Evolutionary conservation across 2,797 vertebrate genomes (phyloP), one percentile per base, ranked within the genome.

Genomic region (Craterocephalus amniculus): DNA sequence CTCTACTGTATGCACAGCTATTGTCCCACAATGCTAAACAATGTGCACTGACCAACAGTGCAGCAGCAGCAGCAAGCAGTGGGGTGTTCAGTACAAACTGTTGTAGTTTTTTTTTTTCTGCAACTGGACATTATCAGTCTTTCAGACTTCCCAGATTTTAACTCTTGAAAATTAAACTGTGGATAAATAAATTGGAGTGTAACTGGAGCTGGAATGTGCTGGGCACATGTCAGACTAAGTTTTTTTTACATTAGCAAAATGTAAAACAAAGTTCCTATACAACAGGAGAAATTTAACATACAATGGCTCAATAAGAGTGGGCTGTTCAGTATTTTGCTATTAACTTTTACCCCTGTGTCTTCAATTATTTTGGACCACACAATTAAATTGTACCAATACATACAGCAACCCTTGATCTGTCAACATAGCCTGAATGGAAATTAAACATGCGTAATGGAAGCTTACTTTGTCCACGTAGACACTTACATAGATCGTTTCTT

Each of bases 21-120:
- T 87, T 88, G 80, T 70, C n/a, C 20, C 56, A 32, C 20, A 61
- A 61, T 78, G 58, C 66, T 67, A 66, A 85, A 82, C 64, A 82
- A 71, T 70, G 61, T 55, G 70, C 58, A 48, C 48, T 54, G 54
- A 52, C 20, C 58, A 52, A 40, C 61, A 40, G 68, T 34, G 24
- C 43, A 55, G 45, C 40, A 49, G 32, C 35, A 27, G 43, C 16
- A 29, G 48, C 24, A 40, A 27, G 43, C 16, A 29, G 48, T 27
- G 45, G 26, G 60, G 27, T 58, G 65, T 63, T 67, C 63, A 63
- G 22, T 24, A 56, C 55, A 34, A 24, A 51, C 70, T 74, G 70
- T 57, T 29, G 45, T 29, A 12, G n/a, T 18, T 43, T 69, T 65
- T 18, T 43, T 71, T 65, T 27, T 43, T 26, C 55, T 75, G 13